Evolutionary conservation across 2,113 vertebrate genomes (phyloP).

Genomic region (Benthochromis sp.): DNA sequence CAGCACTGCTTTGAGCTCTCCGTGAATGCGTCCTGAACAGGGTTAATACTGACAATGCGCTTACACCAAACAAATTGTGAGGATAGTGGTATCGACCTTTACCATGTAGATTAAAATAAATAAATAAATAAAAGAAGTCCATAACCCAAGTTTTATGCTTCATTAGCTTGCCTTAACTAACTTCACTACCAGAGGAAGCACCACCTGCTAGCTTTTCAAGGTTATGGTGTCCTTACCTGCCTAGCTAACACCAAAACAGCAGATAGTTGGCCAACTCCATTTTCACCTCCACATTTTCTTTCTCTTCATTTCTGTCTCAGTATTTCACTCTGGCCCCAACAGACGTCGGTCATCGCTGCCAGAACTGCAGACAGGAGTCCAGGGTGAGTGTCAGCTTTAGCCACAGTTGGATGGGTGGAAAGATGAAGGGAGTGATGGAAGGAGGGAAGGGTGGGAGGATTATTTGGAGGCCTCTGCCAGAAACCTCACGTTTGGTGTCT

Average conservation of each 20-base stretch:
- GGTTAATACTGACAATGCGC: background rate
- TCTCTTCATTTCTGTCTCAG: background rate
- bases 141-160: constrained; percentile 36
- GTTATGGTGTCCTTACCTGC: constrained; percentile 31
- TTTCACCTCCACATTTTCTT: background rate
- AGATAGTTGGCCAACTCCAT: background rate
- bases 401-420: constrained; percentile 51
- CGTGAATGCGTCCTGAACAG: background rate
- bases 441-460: constrained; percentile 6
- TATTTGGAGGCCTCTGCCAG: constrained; percentile 40
- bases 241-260: constrained; percentile 3
- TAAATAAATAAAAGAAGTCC: constrained; percentile 1
- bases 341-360: constrained; percentile 36
- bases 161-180: constrained; percentile 36
- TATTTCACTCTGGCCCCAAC: constrained; percentile 10
- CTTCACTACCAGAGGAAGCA: constrained; percentile 38
- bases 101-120: background rate
- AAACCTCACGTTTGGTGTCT: constrained; percentile 34
- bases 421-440: constrained; percentile 14
- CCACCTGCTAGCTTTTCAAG: constrained; percentile 50
- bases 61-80: constrained; percentile 10
- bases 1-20: background rate
- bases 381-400: constrained; percentile 55
- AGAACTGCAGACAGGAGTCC: constrained; percentile 45
- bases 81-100: background rate